Evolutionary conservation across 2,113 vertebrate genomes (phyloP).

Genomic region (Lathamus discolor): DNA sequence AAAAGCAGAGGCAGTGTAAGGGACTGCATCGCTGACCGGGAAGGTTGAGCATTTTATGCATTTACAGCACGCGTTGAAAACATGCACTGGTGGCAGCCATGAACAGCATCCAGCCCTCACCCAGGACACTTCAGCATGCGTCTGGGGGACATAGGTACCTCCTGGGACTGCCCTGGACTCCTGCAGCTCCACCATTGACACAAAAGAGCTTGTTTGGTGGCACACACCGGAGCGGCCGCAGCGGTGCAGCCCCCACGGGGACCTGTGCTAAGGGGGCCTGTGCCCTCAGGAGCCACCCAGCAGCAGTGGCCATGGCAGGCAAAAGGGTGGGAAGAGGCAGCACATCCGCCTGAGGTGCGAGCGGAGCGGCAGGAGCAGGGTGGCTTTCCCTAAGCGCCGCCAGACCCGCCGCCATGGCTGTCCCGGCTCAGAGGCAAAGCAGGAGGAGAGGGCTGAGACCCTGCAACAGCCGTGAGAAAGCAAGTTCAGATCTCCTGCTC

Average conservation of each 20-base stretch:
- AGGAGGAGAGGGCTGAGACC: too few species aligned
- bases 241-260: neutral
- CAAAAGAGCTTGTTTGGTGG: neutral
- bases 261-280: too few species aligned
- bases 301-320: neutral
- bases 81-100: neutral
- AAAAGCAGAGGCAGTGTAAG: neutral
- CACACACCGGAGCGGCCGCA: neutral
- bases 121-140: neutral
- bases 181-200: neutral
- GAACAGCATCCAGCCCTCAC: neutral
- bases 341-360: accelerated
- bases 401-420: neutral
- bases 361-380: too few species aligned
- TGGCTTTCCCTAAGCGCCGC: neutral
- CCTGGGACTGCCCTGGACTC: neutral
- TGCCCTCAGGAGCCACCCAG: too few species aligned
- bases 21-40: neutral
- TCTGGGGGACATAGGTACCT: neutral
- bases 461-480: neutral
- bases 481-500: neutral
- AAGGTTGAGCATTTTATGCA: neutral
- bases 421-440: accelerated
- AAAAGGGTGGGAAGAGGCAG: neutral
- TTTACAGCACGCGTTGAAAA: neutral